Evolutionary conservation across 1,140 invertebrate species (phyloP).

Genomic region (Anoplolepis gracilipes): DNA sequence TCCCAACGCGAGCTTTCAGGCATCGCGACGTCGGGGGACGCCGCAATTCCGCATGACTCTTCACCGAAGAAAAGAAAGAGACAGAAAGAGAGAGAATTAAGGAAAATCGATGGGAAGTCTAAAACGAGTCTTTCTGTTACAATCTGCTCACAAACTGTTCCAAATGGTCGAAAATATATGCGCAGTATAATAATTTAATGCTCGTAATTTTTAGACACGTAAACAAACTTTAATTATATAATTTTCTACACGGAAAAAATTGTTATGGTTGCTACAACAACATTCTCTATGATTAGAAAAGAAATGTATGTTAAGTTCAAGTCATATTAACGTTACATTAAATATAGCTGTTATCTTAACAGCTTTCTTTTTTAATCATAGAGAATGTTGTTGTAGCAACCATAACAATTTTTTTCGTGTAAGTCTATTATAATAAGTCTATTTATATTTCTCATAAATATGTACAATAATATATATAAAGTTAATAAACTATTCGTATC

Average conservation of each 20-base stretch:
- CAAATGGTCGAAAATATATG: neutral
- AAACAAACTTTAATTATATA: too few species aligned
- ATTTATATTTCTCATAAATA: neutral
- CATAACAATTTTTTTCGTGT: too few species aligned
- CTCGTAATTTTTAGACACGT: neutral
- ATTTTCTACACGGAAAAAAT: too few species aligned
- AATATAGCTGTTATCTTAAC: too few species aligned
- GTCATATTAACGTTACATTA: too few species aligned
- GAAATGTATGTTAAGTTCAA: too few species aligned
- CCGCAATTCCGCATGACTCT: slow-evolving; percentile 69
- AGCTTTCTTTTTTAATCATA: too few species aligned
- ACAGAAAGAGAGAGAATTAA: neutral
- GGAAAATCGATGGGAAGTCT: slow-evolving; percentile 24
- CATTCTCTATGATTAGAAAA: too few species aligned
- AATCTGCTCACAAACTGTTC: neutral
- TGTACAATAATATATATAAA: neutral
- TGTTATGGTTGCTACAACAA: too few species aligned
- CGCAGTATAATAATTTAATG: neutral
- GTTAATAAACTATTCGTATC: neutral
- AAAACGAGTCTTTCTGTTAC: slow-evolving; percentile 37
- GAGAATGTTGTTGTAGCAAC: too few species aligned
- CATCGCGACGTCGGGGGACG: slow-evolving; percentile 51
- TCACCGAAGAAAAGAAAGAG: slow-evolving; percentile 11
- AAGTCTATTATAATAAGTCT: too few species aligned
- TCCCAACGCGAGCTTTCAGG: slow-evolving; percentile 58